Conservation (phyloP, 1,140 invertebrate genomes). For the Polyergus mexicanus region DNA sequence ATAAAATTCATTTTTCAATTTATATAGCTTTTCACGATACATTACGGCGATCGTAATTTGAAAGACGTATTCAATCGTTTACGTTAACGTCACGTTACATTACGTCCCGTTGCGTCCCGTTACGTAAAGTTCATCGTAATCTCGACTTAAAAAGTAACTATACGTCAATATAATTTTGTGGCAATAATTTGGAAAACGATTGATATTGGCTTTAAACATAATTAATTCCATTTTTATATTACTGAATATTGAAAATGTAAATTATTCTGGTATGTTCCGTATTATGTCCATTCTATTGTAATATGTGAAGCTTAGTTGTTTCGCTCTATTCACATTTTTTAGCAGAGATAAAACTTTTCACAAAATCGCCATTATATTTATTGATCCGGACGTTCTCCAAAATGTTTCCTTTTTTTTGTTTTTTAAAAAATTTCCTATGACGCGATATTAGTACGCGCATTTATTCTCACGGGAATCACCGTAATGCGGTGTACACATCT, state of each 20-base stretch:
- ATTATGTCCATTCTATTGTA: not conserved
- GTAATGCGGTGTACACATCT: constrained; percentile 21
- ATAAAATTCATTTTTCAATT: no score
- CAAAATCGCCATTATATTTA: not conserved
- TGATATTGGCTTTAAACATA: not conserved
- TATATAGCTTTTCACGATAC: no score
- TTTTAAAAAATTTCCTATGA: constrained; percentile 39
- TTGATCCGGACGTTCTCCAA: not conserved
- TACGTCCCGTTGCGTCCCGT: no score
- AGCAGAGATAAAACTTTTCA: not conserved
- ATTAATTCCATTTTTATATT: not conserved
- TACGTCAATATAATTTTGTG: not conserved
- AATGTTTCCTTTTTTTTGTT: not conserved
- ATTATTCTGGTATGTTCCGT: not conserved
- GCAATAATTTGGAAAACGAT: not conserved
- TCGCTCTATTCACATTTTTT: not conserved
- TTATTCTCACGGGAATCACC: constrained; percentile 59
- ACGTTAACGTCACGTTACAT: no score
- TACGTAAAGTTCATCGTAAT: no score
- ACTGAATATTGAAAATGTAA: not conserved
- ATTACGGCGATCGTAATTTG: no score
- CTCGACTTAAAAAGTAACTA: not conserved
- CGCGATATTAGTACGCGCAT: not conserved
- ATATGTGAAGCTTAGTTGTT: not conserved
- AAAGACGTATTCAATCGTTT: no score